A percentile compares a stretch with the other conserved stretches of the same genome.
These are phyloP conservation scores for Pachypeltis micranthus DNA, from an alignment of 1,140 invertebrate species.

Conservation along the genomic window DNA sequence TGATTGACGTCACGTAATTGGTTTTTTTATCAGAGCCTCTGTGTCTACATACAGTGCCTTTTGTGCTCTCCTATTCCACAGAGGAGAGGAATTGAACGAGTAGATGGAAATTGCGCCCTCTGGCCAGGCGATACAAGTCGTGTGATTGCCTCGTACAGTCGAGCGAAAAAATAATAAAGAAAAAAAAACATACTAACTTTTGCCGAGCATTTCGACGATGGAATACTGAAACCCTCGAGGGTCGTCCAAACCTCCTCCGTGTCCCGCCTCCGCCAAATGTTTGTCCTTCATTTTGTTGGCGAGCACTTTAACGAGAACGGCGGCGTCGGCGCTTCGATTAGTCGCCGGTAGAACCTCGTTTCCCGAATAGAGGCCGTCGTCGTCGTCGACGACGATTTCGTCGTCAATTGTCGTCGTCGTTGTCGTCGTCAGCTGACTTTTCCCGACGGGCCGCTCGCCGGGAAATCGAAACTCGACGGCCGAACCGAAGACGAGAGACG, in stretches of 20 bases:
- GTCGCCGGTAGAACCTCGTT: constrained; percentile 20
- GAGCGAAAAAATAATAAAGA: not conserved
- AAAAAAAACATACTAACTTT: constrained; percentile 55
- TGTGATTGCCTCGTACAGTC: constrained; percentile 7
- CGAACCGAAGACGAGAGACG: constrained; percentile 7
- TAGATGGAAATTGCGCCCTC: not conserved
- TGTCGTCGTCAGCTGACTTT: constrained; percentile 26
- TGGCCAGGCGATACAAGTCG: not conserved
- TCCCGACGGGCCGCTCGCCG: constrained; percentile 24
- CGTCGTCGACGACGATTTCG: not conserved
- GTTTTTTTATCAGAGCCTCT: too few species aligned
- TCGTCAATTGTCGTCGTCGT: constrained; percentile 17
- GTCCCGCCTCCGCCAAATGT: constrained; percentile 40
- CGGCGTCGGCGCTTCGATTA: constrained; percentile 4
- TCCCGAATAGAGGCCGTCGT: not conserved
- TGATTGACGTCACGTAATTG: too few species aligned
- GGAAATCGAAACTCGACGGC: constrained; percentile 21
- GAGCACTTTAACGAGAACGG: constrained; percentile 53
- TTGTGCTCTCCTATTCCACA: too few species aligned
- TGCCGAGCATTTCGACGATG: constrained; percentile 67
- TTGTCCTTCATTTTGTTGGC: constrained; percentile 45
- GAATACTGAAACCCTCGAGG: constrained; percentile 46
- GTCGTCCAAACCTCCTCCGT: constrained; percentile 26
- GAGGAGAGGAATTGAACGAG: too few species aligned
- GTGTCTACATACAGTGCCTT: too few species aligned